Conservation (phyloP, 2,113 vertebrate species). For the Istiophorus platypterus region DNA sequence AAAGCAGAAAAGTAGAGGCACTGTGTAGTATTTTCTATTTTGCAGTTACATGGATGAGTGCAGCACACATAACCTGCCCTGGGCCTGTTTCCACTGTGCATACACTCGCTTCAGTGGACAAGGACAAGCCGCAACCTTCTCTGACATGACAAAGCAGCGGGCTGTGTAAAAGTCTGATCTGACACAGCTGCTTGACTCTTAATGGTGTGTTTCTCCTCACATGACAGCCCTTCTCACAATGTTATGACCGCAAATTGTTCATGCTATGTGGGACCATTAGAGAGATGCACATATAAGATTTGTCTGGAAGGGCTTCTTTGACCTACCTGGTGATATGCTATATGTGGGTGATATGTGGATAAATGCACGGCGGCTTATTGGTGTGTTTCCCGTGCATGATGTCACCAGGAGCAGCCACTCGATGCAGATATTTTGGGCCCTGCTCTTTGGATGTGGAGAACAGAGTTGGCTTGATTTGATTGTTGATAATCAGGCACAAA, state of each 20-base stretch:
- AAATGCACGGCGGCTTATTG: conserved; percentile 15
- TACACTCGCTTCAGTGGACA: conserved; percentile 74
- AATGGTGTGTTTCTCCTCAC: conserved; percentile 69
- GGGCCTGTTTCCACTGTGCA: conserved; percentile 72
- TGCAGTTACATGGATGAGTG: conserved; percentile 77
- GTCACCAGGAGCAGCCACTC: conserved; percentile 11
- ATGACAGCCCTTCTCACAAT: conserved; percentile 60
- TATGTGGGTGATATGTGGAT: background rate
- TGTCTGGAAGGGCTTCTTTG: conserved; percentile 14
- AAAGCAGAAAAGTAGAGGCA: conserved; percentile 46
- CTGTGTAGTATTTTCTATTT: conserved; percentile 65
- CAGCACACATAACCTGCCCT: conserved; percentile 68
- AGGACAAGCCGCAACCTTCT: conserved; percentile 68
- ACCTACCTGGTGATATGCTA: conserved; percentile 31
- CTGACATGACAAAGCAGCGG: conserved; percentile 61
- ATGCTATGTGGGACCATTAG: conserved; percentile 27
- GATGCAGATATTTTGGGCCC: background rate
- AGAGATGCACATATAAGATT: conserved; percentile 13
- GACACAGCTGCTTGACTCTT: conserved; percentile 78
- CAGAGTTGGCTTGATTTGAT: background rate
- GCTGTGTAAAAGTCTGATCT: conserved; percentile 69
- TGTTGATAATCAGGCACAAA: background rate
- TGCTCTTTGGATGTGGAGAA: background rate
- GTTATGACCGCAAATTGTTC: conserved; percentile 60
- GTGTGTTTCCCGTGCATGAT: background rate